Conservation (phyloP, 2,888 invertebrate genomes). For the Cheilosia urbana region DNA sequence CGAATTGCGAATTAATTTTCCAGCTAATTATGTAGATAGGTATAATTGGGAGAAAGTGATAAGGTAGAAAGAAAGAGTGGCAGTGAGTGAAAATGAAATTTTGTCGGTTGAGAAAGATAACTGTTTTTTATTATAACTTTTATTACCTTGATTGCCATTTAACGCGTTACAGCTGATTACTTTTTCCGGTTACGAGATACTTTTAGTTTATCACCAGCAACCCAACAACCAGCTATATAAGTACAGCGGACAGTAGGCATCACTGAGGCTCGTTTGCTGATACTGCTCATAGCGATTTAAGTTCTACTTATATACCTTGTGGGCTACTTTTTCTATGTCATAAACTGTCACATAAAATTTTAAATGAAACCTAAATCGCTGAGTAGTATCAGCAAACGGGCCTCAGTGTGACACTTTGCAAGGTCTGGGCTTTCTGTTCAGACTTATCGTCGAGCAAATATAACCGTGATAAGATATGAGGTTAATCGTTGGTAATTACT, state of each 20-base stretch:
- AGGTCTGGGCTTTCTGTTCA: too few species aligned
- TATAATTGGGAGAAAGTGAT: conserved; percentile 53
- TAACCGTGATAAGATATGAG: too few species aligned
- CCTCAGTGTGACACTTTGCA: background rate
- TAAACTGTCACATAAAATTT: too few species aligned
- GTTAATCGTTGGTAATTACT: too few species aligned
- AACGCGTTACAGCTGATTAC: conserved; percentile 34
- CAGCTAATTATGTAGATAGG: conserved; percentile 15
- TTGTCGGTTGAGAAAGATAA: background rate
- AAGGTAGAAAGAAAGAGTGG: conserved; percentile 2
- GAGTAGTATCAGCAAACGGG: too few species aligned
- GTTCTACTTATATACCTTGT: too few species aligned
- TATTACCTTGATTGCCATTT: background rate
- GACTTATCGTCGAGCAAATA: too few species aligned
- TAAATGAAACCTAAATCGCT: too few species aligned
- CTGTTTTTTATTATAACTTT: background rate
- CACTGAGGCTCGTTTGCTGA: too few species aligned
- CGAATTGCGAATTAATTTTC: conserved; percentile 24
- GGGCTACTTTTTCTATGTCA: too few species aligned
- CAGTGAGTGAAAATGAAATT: conserved; percentile 27
- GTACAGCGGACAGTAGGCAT: background rate
- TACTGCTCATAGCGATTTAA: too few species aligned
- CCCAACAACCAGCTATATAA: background rate
- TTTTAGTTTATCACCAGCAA: background rate
- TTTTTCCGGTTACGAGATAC: conserved; percentile 36